Percentiles rank a stretch among this genome's conserved stretches.
phyloP scores from a whole-genome alignment of 2,797 vertebrate species.

The Sternarchorhynchus goeldii region DNA sequence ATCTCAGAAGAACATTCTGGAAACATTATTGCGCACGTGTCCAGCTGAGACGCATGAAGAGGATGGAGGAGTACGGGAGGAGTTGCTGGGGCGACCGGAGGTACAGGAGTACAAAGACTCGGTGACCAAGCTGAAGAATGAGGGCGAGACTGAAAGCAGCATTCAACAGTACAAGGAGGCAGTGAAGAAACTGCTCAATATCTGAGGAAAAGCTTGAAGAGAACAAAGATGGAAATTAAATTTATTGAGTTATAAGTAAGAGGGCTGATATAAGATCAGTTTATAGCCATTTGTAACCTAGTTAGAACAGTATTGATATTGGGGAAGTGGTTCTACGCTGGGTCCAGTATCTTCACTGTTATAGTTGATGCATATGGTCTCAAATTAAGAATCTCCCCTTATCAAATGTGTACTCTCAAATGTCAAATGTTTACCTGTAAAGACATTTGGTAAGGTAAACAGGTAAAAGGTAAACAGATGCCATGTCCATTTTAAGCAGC shows the following conservation, averaged over 20 bases:
- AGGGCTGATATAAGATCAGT: background rate
- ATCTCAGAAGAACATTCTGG: slow-evolving; percentile 83
- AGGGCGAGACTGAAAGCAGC: slow-evolving; percentile 80
- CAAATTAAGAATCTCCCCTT: background rate
- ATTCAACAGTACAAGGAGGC: slow-evolving; percentile 86
- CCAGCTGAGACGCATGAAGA: slow-evolving; percentile 51
- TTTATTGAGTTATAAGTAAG: no score
- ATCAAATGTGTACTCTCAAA: background rate
- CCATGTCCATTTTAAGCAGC: background rate
- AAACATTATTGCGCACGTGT: slow-evolving; percentile 76
- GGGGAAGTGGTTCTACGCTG: background rate
- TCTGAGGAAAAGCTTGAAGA: slow-evolving; percentile 48
- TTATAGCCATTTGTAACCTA: background rate
- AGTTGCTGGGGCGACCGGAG: slow-evolving; percentile 77
- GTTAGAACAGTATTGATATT: background rate
- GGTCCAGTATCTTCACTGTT: background rate
- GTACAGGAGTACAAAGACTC: slow-evolving; percentile 84
- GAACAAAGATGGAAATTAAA: background rate
- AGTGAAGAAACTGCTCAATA: slow-evolving; percentile 81
- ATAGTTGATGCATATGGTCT: background rate
- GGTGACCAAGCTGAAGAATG: slow-evolving; percentile 82
- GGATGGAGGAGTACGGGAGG: slow-evolving; percentile 65
- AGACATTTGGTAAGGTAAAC: background rate
- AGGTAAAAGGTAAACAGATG: background rate
- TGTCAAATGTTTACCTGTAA: background rate